Base-by-base conservation (phyloP, 2,113 vertebrate species). In the Phalacrocorax brasilianus region DNA sequence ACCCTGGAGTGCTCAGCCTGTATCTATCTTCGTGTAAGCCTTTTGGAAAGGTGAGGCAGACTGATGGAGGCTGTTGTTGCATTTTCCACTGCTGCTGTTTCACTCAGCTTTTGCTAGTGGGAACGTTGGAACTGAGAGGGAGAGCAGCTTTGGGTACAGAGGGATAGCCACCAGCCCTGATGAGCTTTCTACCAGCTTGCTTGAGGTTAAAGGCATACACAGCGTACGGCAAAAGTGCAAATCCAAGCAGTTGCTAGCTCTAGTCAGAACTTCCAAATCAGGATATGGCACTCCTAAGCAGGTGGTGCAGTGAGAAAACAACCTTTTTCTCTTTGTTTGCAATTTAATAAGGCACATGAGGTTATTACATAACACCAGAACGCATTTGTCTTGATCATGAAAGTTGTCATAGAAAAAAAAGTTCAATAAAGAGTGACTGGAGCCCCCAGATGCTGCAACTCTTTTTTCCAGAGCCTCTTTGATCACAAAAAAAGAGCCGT, bases 331-430 rank as follows among this genome's bases (percentile, higher is more conserved):
- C 77, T 91, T 93, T 74, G 70, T 74, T 92, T 88, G 78, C 44
- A 61, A 42, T 81, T 95, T 89, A 86, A 52, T 81, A 78, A 87
- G 47, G 89, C 52, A 91, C 91, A 84, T 91, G 20, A 93, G 45
- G 65, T 81, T 84, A 24, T 95, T 95, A 49, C 86, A 12, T 95
- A 95, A 95, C 65, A 87, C 14, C 47, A 47, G 40, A 89, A 11
- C 23, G 27, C 59, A 73, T 91, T 92, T 87, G 49, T 92, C 91
- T 77, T 95, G 38, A 72, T 94, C 68, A 26, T 81, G 56, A 56
- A 92, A 87, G 56, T 52, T 95, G 76, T 75, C 56, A 55, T 22
- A 49, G 50, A 68, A 92, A 94, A 95, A 88, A 71, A 61, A 93
- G 77, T 73, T 93, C 18, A 77, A 59, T 80, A 63, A 75, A 82